Evolutionary conservation across 2,113 vertebrate species (phyloP).

Genomic region (Pelvicachromis taeniatus): DNA sequence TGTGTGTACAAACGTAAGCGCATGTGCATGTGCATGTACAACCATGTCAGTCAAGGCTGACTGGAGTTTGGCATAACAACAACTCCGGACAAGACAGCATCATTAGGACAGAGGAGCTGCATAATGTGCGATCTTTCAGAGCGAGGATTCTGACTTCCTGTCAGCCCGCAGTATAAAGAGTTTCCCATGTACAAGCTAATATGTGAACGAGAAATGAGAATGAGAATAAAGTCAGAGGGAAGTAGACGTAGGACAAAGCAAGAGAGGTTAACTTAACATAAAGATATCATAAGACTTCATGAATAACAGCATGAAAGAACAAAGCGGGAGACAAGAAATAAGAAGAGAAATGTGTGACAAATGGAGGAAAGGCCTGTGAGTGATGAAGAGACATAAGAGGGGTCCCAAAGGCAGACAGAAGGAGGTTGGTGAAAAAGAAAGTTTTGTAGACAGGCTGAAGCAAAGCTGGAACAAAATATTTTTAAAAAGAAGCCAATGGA

Average conservation of each 20-base stretch:
- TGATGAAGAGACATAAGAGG: constrained; percentile 10
- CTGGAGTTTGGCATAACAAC: constrained; percentile 43
- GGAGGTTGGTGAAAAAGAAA: constrained; percentile 17
- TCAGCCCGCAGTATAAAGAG: constrained; percentile 27
- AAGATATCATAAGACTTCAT: not conserved
- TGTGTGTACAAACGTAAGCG: not conserved
- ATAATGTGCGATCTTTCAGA: constrained; percentile 28
- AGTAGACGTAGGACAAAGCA: not conserved
- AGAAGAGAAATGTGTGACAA: constrained; percentile 1
- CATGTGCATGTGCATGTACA: not conserved
- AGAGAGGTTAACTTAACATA: not conserved
- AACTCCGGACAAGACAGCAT: constrained; percentile 50
- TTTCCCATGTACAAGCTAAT: constrained; percentile 24
- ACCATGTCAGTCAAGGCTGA: constrained; percentile 39
- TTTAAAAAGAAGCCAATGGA: not conserved
- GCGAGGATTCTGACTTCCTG: constrained; percentile 14
- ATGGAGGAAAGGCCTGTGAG: not conserved
- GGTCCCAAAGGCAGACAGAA: constrained; percentile 1
- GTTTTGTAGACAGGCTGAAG: constrained; percentile 8
- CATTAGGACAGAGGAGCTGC: constrained; percentile 51
- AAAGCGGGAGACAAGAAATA: not conserved
- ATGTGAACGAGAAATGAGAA: not conserved
- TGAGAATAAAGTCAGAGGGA: not conserved
- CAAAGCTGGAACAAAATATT: not conserved
- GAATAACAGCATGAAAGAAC: not conserved